Evolutionary conservation across 37 sponge, comb jelly and placozoan genomes (phyloP).

Genomic region (Axinella damicornis): DNA sequence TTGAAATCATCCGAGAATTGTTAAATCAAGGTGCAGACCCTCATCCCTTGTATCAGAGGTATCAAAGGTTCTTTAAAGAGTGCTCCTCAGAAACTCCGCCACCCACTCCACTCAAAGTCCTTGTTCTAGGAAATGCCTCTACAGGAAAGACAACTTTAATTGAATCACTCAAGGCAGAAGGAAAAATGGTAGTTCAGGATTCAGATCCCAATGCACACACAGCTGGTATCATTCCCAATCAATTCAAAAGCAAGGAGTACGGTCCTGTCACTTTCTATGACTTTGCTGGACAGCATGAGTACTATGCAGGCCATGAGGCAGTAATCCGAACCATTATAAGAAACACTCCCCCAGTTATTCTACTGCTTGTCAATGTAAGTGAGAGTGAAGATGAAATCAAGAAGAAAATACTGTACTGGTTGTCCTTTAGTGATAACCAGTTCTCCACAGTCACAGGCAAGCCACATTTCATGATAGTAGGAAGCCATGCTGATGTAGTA

Average conservation of each 20-base stretch:
- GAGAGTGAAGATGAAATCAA: constrained; percentile 18
- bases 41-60: no score
- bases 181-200: no score
- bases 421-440: constrained; percentile 11
- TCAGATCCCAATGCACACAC: not conserved
- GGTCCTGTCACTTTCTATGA: not conserved
- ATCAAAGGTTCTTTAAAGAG: no score
- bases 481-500: constrained; percentile 16
- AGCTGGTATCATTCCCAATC: constrained; percentile 19
- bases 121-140: no score
- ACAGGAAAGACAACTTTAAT: no score
- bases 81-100: no score
- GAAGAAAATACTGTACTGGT: constrained; percentile 34
- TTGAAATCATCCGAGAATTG: no score
- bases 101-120: no score
- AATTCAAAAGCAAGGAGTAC: not conserved
- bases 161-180: no score
- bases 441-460: not conserved
- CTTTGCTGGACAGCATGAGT: constrained; percentile 24
- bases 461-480: not conserved
- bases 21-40: no score
- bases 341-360: constrained; percentile 17
- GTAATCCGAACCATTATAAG: constrained; percentile 3
- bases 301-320: constrained; percentile 38
- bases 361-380: constrained; percentile 30